Evolutionary conservation across 1,140 invertebrate genomes (phyloP), one percentile per base, ranked within the genome.

Genomic region (Magallana gigas): DNA sequence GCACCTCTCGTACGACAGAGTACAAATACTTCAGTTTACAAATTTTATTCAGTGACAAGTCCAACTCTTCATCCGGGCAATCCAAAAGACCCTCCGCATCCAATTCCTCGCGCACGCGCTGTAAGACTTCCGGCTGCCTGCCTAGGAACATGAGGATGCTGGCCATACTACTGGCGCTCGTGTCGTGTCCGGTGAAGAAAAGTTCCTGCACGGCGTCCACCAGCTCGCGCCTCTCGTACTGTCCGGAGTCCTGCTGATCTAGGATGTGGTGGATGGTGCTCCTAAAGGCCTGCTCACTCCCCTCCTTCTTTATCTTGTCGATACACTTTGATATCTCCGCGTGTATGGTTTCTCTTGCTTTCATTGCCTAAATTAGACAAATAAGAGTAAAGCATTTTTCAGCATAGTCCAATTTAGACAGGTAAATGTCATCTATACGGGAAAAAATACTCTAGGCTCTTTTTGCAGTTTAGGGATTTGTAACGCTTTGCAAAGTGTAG

Each of bases 1-100:
- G 82, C 11, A 91, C 89, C 85, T 94, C 93, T 86, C 92, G 93
- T n/a, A 91, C 88, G 6, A 94, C 93, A 68, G 89, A 80, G 36
- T 87, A 87, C 6, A 90, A 16, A 84, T 92, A 93, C 62, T 64
- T 85, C 12, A 93, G 88, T 16, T 88, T 83, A 76, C 84, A 76
- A 1, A 93, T 18, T 8, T 36, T 81, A 23, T 85, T 85, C 7
- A 90, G 56, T 14, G 81, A 91, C 36, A 92, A 62, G 11, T 88
- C 62, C 11, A 29, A 56, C 7, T 58, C 80, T 11, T 86, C 68
- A 9, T 88, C 76, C 1, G 88, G 83, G n/a, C 64, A 16, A 18
- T 85, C 57, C 57, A 90, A 48, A n/a, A 93, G 58, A 11, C 88
- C 91, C 59, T 90, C 64, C 14, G 80, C 87, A n/a, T 88, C 83